Evolutionary conservation across 1,140 invertebrate genomes (phyloP), one percentile per base, ranked within the genome.

Genomic region (Diorhabda sublineata): DNA sequence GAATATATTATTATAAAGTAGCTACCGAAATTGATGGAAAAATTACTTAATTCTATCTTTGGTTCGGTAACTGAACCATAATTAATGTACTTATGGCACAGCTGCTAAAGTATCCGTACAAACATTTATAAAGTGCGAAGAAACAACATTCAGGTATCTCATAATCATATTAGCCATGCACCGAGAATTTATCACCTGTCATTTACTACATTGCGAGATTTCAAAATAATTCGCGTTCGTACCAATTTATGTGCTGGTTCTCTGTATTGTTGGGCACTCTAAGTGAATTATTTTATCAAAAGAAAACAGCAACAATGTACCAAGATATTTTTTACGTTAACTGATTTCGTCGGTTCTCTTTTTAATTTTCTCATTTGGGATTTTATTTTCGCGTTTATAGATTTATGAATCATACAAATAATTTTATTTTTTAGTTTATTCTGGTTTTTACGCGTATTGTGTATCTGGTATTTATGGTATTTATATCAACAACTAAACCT

Each of bases 81-180:
- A 64, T 67, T 67, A 67, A 67, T 67, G 58, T 67, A 67, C 65
- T 67, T 67, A 59, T 67, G 9, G 52, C 58, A 56, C 65, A 67
- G 65, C 58, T 60, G 65, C 58, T 45, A 67, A 67, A 60, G 58
- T 26, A 67, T 67, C n/a, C 57, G 58, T 67, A 67, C 57, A 67
- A 67, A 65, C 65, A 67, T 67, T 67, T 67, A 67, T 67, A 67
- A 67, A 67, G 65, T 67, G 65, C 65, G 65, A 67, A 67, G 65
- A 67, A 26, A 67, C 65, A 67, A 67, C 65, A 67, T 67, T 67
- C 65, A 60, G 58, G 65, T 60, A 67, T 67, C 65, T 67, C 58
- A 67, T 67, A 67, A 67, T 67, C 65, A 67, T 67, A 67, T 67
- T 67, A 67, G 65, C 65, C 58, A 67, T 67, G 65, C 65, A 59